These are phyloP conservation scores for Bovichtus variegatus DNA, from an alignment of 2,797 vertebrate genomes.

Conservation along the genomic window DNA sequence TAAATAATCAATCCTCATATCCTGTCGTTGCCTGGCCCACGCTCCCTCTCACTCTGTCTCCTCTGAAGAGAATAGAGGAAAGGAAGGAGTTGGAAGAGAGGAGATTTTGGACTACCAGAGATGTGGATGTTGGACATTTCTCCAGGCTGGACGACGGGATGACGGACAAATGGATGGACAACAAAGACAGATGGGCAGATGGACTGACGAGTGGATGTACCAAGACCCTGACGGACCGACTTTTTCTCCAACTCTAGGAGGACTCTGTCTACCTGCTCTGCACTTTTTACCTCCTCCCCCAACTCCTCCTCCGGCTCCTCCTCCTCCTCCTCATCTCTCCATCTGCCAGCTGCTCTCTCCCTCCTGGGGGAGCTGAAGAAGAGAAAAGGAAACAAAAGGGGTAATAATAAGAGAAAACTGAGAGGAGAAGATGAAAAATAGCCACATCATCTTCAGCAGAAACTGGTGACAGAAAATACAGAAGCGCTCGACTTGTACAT, in stretches of 20 bases:
- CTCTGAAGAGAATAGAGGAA: slow-evolving; percentile 49
- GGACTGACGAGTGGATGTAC: slow-evolving; percentile 44
- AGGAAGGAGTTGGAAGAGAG: slow-evolving; percentile 48
- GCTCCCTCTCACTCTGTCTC: slow-evolving; percentile 43
- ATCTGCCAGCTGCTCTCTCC: slow-evolving; percentile 64
- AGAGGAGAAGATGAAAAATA: slow-evolving; percentile 30
- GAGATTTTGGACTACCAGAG: slow-evolving; percentile 46
- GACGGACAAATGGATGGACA: slow-evolving; percentile 55
- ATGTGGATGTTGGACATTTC: slow-evolving; percentile 63
- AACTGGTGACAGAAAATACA: slow-evolving; percentile 21
- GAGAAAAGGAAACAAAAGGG: slow-evolving; percentile 69
- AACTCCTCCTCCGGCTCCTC: slow-evolving; percentile 57
- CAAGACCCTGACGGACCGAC: slow-evolving; percentile 29
- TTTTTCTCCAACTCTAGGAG: slow-evolving; percentile 61
- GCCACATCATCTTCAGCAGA: slow-evolving; percentile 9
- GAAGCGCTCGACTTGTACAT: slow-evolving; percentile 40
- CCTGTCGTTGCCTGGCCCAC: slow-evolving; percentile 60
- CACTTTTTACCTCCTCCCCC: slow-evolving; percentile 66
- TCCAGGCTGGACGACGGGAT: slow-evolving; percentile 67
- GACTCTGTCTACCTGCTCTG: slow-evolving; percentile 67
- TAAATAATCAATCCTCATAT: slow-evolving; percentile 78
- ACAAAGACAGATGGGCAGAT: slow-evolving; percentile 23
- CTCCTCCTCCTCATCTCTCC: slow-evolving; percentile 44
- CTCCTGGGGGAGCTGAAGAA: slow-evolving; percentile 51
- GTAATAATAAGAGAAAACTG: slow-evolving; percentile 17